A percentile compares a stretch with the other conserved stretches of the same genome.
These are phyloP conservation scores for Plebejus anna DNA, from an alignment of 2,888 invertebrate genomes.

Conservation along the genomic window DNA sequence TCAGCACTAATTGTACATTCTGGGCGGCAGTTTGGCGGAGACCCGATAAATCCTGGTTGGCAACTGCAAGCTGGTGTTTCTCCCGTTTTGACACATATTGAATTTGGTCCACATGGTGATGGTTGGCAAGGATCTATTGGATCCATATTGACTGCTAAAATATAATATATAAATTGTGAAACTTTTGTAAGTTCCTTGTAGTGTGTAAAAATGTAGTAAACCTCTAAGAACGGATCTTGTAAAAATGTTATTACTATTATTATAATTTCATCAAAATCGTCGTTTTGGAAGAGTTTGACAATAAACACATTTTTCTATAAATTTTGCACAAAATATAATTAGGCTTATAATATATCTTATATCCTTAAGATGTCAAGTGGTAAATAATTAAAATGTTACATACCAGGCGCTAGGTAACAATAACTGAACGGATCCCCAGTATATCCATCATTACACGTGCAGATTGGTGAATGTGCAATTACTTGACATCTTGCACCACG, in stretches of 20 bases:
- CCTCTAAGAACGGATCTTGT: no score
- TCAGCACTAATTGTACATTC: slow-evolving; percentile 85
- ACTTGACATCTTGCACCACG: slow-evolving; percentile 85
- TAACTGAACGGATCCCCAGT: slow-evolving; percentile 86
- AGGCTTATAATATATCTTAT: no score
- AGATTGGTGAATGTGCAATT: slow-evolving; percentile 86
- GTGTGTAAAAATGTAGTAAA: no score
- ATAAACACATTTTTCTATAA: no score
- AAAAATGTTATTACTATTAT: no score
- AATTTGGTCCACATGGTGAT: slow-evolving; percentile 84
- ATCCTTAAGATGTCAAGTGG: neutral
- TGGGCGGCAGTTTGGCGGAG: slow-evolving; percentile 84
- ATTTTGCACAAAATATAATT: no score
- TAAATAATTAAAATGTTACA: slow-evolving; percentile 34
- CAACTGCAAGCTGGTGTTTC: slow-evolving; percentile 83
- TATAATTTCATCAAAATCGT: no score
- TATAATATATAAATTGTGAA: slow-evolving; percentile 20
- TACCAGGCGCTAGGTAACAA: slow-evolving; percentile 81
- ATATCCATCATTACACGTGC: slow-evolving; percentile 83
- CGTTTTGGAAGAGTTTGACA: no score
- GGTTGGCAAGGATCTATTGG: slow-evolving; percentile 81
- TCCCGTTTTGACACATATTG: slow-evolving; percentile 81
- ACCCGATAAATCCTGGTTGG: slow-evolving; percentile 81
- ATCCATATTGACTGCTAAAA: slow-evolving; percentile 49
- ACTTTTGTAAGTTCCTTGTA: no score